Conservation (phyloP, 2,797 vertebrate genomes). For the Macroramphosus scolopax region DNA sequence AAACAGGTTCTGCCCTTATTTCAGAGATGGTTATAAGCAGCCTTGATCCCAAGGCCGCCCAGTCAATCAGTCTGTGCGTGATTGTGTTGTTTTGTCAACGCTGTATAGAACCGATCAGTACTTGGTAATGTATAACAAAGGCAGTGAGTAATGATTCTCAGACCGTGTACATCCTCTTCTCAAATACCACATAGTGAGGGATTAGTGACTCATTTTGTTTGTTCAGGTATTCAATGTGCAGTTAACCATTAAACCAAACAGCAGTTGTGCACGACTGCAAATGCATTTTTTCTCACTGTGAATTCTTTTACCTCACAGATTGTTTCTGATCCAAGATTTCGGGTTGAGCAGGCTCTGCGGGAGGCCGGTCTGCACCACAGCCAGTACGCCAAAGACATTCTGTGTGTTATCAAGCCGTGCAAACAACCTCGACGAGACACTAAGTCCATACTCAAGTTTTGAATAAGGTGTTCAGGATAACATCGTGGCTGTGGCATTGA, state of each 20-base stretch:
- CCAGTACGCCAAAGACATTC: slow-evolving; percentile 83
- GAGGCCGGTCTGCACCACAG: slow-evolving; percentile 88
- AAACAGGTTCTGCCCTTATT: slow-evolving; percentile 46
- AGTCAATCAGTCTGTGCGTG: slow-evolving; percentile 28
- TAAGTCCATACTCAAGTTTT: slow-evolving; percentile 77
- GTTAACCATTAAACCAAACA: slow-evolving; percentile 14
- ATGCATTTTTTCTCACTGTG: no score
- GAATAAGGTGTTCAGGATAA: no score
- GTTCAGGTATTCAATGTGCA: neutral
- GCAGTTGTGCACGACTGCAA: no score
- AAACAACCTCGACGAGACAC: slow-evolving; percentile 88
- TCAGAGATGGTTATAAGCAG: slow-evolving; percentile 24
- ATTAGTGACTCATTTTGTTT: slow-evolving; percentile 25
- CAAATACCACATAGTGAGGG: slow-evolving; percentile 10
- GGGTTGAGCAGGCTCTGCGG: slow-evolving; percentile 86
- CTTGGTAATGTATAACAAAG: slow-evolving; percentile 32
- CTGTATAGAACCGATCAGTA: slow-evolving; percentile 3
- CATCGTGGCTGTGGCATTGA: no score
- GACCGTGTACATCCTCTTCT: slow-evolving; percentile 6
- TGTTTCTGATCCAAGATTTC: slow-evolving; percentile 87
- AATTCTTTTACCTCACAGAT: slow-evolving; percentile 74
- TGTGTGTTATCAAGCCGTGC: slow-evolving; percentile 81
- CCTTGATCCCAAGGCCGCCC: slow-evolving; percentile 43
- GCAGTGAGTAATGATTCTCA: slow-evolving; percentile 26
- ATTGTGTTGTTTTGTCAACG: slow-evolving; percentile 15